A percentile compares a stretch with the other conserved stretches of the same genome.
Conservation (phyloP, 2,113 vertebrate species). For the Epinephelus lanceolatus region DNA sequence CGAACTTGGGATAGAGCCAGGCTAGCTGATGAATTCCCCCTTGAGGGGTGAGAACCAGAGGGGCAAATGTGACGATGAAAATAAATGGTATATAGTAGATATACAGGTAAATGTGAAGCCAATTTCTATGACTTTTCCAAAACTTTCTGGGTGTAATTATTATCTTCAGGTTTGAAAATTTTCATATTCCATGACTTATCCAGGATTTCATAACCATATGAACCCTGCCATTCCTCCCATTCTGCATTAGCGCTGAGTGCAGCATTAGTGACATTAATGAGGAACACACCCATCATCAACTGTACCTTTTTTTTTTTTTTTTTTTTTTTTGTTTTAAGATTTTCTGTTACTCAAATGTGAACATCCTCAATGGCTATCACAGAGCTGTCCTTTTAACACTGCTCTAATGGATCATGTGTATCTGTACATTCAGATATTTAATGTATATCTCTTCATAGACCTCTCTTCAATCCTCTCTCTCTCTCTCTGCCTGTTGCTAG, state of each 20-base stretch:
- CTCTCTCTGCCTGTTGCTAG: constrained; percentile 77
- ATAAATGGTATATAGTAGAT: no score
- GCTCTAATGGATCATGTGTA: not conserved
- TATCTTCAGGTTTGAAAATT: no score
- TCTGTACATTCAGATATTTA: not conserved
- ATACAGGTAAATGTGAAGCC: no score
- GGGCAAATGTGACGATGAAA: no score
- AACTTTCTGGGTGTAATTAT: no score
- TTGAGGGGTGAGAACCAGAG: no score
- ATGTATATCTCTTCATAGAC: not conserved
- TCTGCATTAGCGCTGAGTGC: not conserved
- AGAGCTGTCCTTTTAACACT: not conserved
- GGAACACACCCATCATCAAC: not conserved
- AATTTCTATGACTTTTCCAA: no score
- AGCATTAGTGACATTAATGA: not conserved
- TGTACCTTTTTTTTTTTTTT: not conserved
- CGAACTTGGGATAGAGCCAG: no score
- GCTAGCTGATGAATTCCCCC: no score
- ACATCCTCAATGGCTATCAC: not conserved
- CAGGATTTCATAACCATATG: no score
- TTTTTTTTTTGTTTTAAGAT: not conserved
- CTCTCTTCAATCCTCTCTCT: constrained; percentile 9
- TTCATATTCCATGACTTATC: no score
- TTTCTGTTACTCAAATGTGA: not conserved
- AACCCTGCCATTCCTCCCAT: not conserved